Evolutionary conservation across 2,888 invertebrate genomes (phyloP).

Genomic region (Mimas tiliae): DNA sequence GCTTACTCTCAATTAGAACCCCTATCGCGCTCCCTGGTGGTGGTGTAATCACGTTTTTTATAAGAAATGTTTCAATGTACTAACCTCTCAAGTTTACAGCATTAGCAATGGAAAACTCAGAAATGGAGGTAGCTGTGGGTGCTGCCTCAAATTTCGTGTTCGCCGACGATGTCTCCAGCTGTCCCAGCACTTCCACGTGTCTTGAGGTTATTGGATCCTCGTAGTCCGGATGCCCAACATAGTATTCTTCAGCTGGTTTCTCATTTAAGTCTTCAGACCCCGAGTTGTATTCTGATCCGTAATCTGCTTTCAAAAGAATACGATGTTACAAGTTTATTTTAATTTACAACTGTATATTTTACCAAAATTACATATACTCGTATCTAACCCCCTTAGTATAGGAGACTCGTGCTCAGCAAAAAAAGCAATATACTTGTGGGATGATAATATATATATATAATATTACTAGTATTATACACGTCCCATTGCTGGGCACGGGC

Average conservation of each 20-base stretch:
- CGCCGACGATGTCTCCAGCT: conserved; percentile 51
- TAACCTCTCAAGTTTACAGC: conserved; percentile 76
- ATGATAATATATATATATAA: too few relatives aligned
- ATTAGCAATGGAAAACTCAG: conserved; percentile 74
- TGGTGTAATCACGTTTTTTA: too few relatives aligned
- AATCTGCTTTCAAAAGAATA: conserved; percentile 48
- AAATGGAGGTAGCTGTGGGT: conserved; percentile 62
- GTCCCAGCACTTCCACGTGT: conserved; percentile 53
- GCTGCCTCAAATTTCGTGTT: conserved; percentile 56
- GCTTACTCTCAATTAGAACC: too few relatives aligned
- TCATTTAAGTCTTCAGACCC: conserved; percentile 43
- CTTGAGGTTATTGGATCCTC: conserved; percentile 64
- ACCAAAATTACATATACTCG: too few relatives aligned
- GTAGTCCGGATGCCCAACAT: conserved; percentile 59
- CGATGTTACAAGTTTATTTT: background rate
- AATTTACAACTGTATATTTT: background rate
- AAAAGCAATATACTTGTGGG: too few relatives aligned
- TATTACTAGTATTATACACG: too few relatives aligned
- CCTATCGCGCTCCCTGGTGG: too few relatives aligned
- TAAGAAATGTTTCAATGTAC: too few relatives aligned
- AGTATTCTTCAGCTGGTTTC: conserved; percentile 57
- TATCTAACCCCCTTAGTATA: background rate
- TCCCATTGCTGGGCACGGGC: too few relatives aligned
- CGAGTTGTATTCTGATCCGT: conserved; percentile 60
- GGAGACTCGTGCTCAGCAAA: background rate